Evolutionary conservation across 53 echinoderm and acorn worm species (phyloP).

Genomic region (Crossaster papposus): DNA sequence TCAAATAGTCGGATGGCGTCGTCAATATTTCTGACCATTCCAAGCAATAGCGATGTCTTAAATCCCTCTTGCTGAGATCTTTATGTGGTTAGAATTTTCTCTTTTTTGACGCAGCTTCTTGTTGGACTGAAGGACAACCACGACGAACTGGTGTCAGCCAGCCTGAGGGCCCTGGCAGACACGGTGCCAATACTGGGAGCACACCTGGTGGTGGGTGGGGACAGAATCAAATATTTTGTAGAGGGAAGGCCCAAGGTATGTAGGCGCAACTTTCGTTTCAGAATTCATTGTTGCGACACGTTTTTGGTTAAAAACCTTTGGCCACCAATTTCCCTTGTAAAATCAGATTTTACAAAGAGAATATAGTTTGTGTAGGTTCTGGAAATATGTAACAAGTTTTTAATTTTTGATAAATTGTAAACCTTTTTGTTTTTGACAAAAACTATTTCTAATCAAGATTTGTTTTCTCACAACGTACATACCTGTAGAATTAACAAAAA

Average conservation of each 20-base stretch:
- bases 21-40: no score
- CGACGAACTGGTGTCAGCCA: conserved; percentile 83
- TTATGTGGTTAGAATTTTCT: not conserved
- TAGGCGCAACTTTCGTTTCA: not conserved
- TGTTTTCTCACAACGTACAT: no score
- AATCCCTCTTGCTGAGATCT: not conserved
- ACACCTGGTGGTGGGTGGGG: conserved; percentile 84
- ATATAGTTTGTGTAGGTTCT: no score
- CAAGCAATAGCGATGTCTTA: no score
- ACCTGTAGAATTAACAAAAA: no score
- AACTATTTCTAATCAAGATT: no score
- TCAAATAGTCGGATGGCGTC: no score
- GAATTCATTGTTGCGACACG: not conserved
- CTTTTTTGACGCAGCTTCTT: conserved; percentile 66
- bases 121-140: conserved; percentile 85
- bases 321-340: not conserved
- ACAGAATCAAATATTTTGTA: conserved; percentile 87
- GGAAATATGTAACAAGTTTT: no score
- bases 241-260: conserved; percentile 96
- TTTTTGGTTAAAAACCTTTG: not conserved
- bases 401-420: no score
- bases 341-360: no score
- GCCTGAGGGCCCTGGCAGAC: conserved; percentile 81
- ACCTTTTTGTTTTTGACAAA: no score
- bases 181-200: conserved; percentile 83